Conservation (phyloP, 2,113 vertebrate genomes). For the Miniopterus natalensis region DNA sequence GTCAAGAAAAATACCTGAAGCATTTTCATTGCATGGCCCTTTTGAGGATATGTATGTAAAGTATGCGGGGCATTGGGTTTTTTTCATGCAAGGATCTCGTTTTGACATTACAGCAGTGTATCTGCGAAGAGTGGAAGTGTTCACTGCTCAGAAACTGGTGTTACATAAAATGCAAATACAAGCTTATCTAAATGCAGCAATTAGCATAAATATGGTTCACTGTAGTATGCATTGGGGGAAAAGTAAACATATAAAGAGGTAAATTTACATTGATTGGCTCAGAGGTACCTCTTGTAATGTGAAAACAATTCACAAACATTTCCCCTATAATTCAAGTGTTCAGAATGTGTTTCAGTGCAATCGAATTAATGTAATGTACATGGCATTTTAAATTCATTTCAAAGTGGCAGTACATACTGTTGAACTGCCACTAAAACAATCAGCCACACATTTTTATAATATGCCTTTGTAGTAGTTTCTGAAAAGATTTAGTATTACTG, state of each 20-base stretch:
- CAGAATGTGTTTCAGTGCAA: slow-evolving; percentile 50
- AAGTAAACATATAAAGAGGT: slow-evolving; percentile 81
- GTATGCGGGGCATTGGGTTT: slow-evolving; percentile 59
- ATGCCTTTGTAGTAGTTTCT: slow-evolving; percentile 35
- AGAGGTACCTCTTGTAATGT: slow-evolving; percentile 72
- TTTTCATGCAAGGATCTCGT: slow-evolving; percentile 69
- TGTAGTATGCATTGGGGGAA: slow-evolving; percentile 70
- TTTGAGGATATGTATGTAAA: slow-evolving; percentile 48
- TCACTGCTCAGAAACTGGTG: slow-evolving; percentile 76
- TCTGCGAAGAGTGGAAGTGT: slow-evolving; percentile 71
- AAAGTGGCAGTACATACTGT: slow-evolving; percentile 57
- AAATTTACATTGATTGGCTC: slow-evolving; percentile 78
- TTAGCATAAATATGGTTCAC: slow-evolving; percentile 79
- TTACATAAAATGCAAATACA: slow-evolving; percentile 79
- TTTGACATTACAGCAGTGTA: slow-evolving; percentile 58
- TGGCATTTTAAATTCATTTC: slow-evolving; percentile 74
- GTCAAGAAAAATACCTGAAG: neutral
- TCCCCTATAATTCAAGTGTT: slow-evolving; percentile 74
- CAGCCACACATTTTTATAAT: slow-evolving; percentile 31
- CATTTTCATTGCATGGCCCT: neutral
- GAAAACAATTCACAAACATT: slow-evolving; percentile 75
- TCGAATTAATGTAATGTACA: slow-evolving; percentile 71
- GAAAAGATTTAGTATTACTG: slow-evolving; percentile 21
- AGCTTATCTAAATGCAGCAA: slow-evolving; percentile 76
- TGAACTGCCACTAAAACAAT: slow-evolving; percentile 59